Base-by-base conservation (phyloP, 2,888 invertebrate genomes). In the Drosophila setosimentum region DNA sequence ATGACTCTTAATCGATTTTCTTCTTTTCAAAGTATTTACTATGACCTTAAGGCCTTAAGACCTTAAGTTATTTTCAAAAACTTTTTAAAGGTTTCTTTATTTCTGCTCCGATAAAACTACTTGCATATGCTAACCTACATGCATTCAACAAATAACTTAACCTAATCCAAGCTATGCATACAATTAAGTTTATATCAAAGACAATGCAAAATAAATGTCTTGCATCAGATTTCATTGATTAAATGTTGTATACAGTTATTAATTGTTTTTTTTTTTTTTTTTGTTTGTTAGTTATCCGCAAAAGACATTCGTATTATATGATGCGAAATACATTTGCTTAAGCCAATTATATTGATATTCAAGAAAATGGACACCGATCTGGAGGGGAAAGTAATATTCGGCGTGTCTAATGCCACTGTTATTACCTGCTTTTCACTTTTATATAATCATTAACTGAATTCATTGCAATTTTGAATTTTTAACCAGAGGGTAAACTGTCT, bases 111-210 rank as follows among this genome's bases (percentile, higher is more conserved):
- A 60, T 68, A 57, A 55, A 37, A 32, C 35, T 13, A 66, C 35
- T 61, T 51, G 62, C 77, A 74, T 74, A 63, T 51, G 18, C 42
- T 73, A 60, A 33, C 27, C 51, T 8, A 7, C 7, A 27, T 60
- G 58, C 58, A 64, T 74, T 60, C 58, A 69, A 63, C 59, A 57
- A 60, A 63, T 58, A 60, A 50, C 49, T 30, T 49, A 49, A 32
- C 13, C 27, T 27, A 30, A 60, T 51, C 35, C 50, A 50, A 64
- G 49, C 42, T 58, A 53, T 55, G 45, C 61, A 78, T 68, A 50
- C 2, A 53, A 30, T 73, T 62, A 50, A 49, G 48, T 18, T 18
- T 29, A 60, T 45, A 53, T 73, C 49, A 68, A 61, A 58, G 60
- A 42, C 21, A 59, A 27, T 73, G 33, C 54, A 32, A 51, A 40